phyloP scores from a whole-genome alignment of 2,888 invertebrate genomes.

The Sympetrum striolatum region DNA sequence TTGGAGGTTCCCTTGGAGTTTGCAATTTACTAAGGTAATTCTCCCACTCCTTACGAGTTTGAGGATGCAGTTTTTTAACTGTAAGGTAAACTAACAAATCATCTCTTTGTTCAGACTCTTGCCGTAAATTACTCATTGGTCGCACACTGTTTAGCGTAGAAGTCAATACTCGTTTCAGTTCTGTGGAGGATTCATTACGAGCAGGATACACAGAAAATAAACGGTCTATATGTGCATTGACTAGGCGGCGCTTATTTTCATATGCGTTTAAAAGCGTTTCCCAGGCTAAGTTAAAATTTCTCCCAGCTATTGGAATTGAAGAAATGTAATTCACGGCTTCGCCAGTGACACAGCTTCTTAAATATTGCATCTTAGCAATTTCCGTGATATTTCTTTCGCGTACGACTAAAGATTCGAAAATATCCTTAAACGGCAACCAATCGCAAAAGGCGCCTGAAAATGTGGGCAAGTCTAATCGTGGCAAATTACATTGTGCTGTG shows the following conservation, averaged over 20 bases:
- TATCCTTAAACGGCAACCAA: neutral
- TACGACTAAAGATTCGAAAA: neutral
- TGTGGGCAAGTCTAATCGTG: neutral
- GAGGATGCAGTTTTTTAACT: neutral
- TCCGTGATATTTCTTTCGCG: neutral
- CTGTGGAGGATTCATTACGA: no score
- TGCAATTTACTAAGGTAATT: neutral
- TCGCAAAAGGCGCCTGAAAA: neutral
- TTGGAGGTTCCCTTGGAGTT: neutral
- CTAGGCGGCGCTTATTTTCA: no score
- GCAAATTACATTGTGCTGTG: no score
- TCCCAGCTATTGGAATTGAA: neutral
- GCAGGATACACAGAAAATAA: no score
- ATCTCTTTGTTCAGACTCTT: no score
- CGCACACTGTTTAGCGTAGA: no score
- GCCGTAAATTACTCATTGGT: no score
- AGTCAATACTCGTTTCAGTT: no score
- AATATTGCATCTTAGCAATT: neutral
- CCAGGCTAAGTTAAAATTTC: no score
- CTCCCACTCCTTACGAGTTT: neutral
- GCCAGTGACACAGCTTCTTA: neutral
- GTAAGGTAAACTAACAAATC: neutral
- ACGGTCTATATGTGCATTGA: no score
- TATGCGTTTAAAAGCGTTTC: no score
- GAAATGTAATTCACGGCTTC: neutral